Percentiles rank a stretch among this genome's conserved stretches.
phyloP scores from a whole-genome alignment of 2,113 vertebrate species.

The Neolamprologus modestus region DNA sequence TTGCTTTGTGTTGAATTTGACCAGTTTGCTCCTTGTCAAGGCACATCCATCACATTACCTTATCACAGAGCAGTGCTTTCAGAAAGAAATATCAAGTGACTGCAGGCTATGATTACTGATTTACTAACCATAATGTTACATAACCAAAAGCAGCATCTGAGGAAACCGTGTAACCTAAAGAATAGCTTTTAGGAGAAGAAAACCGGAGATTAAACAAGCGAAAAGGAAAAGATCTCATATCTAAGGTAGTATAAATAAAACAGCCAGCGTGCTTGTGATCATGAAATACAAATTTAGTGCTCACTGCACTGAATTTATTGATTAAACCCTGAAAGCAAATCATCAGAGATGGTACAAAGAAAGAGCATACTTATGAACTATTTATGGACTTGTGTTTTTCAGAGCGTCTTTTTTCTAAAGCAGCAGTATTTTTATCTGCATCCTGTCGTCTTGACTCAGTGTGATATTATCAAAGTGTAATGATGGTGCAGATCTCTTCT shows the following conservation, averaged over 20 bases:
- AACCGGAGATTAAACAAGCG: background rate
- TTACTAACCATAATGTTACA: constrained; percentile 22
- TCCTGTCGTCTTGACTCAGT: background rate
- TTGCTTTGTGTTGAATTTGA: background rate
- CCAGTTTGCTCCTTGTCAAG: constrained; percentile 35
- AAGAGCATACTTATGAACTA: background rate
- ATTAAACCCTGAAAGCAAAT: background rate
- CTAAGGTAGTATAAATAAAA: background rate
- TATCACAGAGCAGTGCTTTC: constrained; percentile 6
- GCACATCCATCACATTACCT: constrained; percentile 38
- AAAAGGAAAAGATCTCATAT: background rate
- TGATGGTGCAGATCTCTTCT: background rate
- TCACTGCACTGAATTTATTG: background rate
- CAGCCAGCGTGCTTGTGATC: background rate
- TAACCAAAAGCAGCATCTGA: constrained; percentile 2
- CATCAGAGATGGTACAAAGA: background rate
- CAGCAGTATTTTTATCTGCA: background rate
- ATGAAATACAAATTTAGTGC: background rate
- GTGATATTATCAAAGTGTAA: background rate
- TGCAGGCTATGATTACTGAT: constrained; percentile 7
- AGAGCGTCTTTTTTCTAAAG: background rate
- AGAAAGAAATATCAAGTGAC: constrained; percentile 33
- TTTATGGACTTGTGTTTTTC: background rate
- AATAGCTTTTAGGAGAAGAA: background rate
- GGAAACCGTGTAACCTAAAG: background rate